phyloP scores from a whole-genome alignment of 2,113 vertebrate species.

The Scolopax mira region DNA sequence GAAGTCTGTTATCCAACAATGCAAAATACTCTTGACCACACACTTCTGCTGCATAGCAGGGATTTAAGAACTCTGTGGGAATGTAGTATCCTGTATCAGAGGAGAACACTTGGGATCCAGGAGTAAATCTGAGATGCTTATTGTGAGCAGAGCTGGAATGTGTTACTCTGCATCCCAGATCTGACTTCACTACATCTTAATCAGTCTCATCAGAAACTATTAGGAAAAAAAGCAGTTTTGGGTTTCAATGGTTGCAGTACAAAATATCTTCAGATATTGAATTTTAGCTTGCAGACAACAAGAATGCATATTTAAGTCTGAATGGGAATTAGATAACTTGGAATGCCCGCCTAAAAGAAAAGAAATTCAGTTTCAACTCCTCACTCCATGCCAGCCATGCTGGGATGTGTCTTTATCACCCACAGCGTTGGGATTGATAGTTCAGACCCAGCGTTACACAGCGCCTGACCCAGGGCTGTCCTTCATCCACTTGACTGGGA shows the following conservation, averaged over 20 bases:
- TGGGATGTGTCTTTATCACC: neutral
- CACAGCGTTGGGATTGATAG: neutral
- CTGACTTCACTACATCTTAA: slow-evolving; percentile 3
- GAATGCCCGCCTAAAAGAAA: neutral
- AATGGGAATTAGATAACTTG: neutral
- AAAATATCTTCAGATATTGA: neutral
- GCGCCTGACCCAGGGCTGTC: neutral
- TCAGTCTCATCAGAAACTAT: slow-evolving; percentile 11
- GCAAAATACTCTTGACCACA: neutral
- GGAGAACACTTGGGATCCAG: neutral
- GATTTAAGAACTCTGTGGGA: slow-evolving; percentile 12
- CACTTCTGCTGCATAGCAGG: neutral
- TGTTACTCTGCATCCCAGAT: neutral
- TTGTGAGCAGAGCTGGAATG: neutral
- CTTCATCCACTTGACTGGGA: neutral
- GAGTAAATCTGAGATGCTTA: neutral
- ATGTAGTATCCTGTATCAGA: slow-evolving; percentile 18
- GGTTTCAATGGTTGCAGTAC: neutral
- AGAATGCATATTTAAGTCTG: neutral
- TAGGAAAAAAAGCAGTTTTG: neutral
- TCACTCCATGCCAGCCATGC: neutral
- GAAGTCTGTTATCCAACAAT: neutral
- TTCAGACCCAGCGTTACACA: neutral
- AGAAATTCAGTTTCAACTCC: neutral
- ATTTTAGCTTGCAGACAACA: slow-evolving; percentile 18